A percentile compares a stretch with the other conserved stretches of the same genome.
Evolutionary conservation across 1,140 invertebrate species (phyloP).

Genomic region (Lucilia cuprina): DNA sequence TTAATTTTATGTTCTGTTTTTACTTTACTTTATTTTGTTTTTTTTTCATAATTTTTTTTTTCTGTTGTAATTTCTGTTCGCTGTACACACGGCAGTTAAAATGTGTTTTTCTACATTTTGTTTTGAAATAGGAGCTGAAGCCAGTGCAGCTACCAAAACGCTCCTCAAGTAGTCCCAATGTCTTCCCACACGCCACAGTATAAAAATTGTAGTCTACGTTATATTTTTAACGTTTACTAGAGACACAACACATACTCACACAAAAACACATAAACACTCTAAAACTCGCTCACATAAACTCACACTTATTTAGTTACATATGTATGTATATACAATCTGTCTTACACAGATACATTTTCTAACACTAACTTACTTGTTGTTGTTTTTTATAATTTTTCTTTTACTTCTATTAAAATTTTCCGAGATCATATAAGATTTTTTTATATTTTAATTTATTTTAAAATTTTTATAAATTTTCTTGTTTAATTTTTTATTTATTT

Average conservation of each 20-base stretch:
- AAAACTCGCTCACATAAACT: background rate
- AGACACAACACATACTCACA: background rate
- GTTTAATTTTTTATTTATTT: background rate
- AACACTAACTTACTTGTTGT: background rate
- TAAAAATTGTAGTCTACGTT: constrained; percentile 29
- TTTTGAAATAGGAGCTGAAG: constrained; percentile 63
- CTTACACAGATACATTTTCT: background rate
- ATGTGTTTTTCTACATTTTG: constrained; percentile 61
- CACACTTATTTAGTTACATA: background rate
- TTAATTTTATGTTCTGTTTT: background rate
- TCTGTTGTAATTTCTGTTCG: background rate
- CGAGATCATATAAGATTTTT: background rate
- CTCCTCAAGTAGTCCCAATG: constrained; percentile 63
- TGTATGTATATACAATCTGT: background rate
- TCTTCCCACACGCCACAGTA: constrained; percentile 57
- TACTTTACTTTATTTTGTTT: background rate
- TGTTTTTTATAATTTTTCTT: background rate
- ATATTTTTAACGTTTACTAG: constrained; percentile 23
- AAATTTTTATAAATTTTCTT: background rate
- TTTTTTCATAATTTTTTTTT: constrained; percentile 12
- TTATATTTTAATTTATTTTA: background rate
- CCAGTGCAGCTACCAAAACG: constrained; percentile 63
- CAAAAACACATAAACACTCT: constrained; percentile 20
- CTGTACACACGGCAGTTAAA: constrained; percentile 38
- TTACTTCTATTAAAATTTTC: background rate